Conservation (phyloP, 2,888 invertebrate species). For the Napeogenes sylphis region DNA sequence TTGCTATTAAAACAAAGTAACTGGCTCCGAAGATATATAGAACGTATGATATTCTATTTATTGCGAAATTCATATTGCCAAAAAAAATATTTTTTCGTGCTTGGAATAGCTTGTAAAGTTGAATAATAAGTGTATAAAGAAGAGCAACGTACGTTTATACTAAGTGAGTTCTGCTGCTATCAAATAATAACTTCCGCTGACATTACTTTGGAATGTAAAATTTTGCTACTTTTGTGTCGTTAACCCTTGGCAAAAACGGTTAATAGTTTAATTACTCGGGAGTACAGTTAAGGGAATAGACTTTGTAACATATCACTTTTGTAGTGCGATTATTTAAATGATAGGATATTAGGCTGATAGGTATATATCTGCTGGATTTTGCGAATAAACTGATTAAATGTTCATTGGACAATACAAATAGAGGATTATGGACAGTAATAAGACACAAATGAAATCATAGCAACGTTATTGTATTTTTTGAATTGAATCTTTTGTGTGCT, state of each 20-base stretch:
- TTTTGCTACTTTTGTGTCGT: not conserved
- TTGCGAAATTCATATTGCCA: not conserved
- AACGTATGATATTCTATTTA: conserved; percentile 1
- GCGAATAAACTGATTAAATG: too few relatives aligned
- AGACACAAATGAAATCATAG: conserved; percentile 75
- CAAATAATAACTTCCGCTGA: conserved; percentile 31
- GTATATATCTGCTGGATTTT: not conserved
- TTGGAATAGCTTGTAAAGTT: not conserved
- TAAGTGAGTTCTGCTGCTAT: conserved; percentile 16
- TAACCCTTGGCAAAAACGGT: not conserved
- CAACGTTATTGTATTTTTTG: conserved; percentile 84
- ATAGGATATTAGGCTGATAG: not conserved
- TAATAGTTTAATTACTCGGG: not conserved
- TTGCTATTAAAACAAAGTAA: not conserved
- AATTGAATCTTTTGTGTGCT: conserved; percentile 83
- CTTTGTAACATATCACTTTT: not conserved
- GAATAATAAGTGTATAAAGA: not conserved
- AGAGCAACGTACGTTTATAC: not conserved
- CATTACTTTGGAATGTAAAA: conserved; percentile 3
- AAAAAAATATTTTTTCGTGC: not conserved
- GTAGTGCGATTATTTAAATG: not conserved
- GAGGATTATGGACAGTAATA: conserved; percentile 40
- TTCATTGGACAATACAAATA: too few relatives aligned
- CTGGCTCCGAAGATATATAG: conserved; percentile 9
- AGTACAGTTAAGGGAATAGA: not conserved